phyloP scores from a whole-genome alignment of 92 coral and sea anemone genomes.

The Zoanthus sociatus region DNA sequence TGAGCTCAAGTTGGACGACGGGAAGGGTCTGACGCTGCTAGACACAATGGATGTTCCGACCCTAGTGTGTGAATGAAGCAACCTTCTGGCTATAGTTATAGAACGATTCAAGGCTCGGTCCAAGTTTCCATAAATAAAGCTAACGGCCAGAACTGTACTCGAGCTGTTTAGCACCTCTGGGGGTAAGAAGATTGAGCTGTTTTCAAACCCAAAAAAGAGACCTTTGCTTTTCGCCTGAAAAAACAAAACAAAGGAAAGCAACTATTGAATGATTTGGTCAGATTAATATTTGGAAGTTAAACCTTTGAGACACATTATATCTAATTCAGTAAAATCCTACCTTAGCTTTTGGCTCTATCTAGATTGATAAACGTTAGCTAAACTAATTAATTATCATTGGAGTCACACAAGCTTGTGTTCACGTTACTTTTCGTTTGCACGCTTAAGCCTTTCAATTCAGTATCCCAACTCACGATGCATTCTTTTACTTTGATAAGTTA shows the following conservation, averaged over 20 bases:
- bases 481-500: too few relatives aligned
- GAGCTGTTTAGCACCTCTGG: constrained; percentile 21
- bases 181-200: constrained; percentile 26
- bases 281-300: too few relatives aligned
- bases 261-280: too few relatives aligned
- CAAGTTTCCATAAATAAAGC: constrained; percentile 8
- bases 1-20: constrained; percentile 30
- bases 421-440: too few relatives aligned
- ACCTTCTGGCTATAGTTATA: background rate
- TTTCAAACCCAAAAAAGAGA: constrained; percentile 11
- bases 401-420: too few relatives aligned
- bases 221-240: constrained; percentile 19
- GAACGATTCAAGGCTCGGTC: constrained; percentile 11
- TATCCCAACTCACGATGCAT: too few relatives aligned
- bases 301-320: too few relatives aligned
- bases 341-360: too few relatives aligned
- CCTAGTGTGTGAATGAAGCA: background rate
- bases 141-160: background rate
- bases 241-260: background rate
- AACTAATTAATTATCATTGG: too few relatives aligned
- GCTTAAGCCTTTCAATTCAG: too few relatives aligned
- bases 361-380: too few relatives aligned
- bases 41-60: constrained; percentile 20
- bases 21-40: constrained; percentile 31
- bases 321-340: too few relatives aligned